These are phyloP conservation scores for Tokudaia tokunoshimensis DNA, from an alignment of 2,797 vertebrate species.

Conservation along the genomic window DNA sequence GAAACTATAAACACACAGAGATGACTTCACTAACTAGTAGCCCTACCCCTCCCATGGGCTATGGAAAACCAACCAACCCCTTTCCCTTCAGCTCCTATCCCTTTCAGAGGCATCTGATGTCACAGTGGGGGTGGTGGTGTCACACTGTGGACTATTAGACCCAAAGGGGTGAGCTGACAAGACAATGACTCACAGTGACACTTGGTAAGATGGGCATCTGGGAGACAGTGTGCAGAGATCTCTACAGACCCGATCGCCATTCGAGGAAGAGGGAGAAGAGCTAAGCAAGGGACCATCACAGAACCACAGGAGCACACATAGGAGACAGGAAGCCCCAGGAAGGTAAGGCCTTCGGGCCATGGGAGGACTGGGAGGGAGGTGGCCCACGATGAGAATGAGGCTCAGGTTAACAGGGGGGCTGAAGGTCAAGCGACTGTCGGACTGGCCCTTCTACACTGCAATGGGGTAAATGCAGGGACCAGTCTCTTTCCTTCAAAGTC, in stretches of 20 bases:
- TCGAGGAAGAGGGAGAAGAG: slow-evolving; percentile 63
- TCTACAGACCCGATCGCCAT: neutral
- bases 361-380: neutral
- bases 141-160: slow-evolving; percentile 9
- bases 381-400: neutral
- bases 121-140: slow-evolving; percentile 27
- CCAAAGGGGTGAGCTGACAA: slow-evolving; percentile 57
- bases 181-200: slow-evolving; percentile 71
- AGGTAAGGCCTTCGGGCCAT: neutral
- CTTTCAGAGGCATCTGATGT: neutral
- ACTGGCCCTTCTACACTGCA: too few relatives aligned
- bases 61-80: slow-evolving; percentile 30
- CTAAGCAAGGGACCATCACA: slow-evolving; percentile 90
- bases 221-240: slow-evolving; percentile 50
- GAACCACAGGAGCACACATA: slow-evolving; percentile 87
- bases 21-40: neutral
- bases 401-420: neutral
- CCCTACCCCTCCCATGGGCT: neutral
- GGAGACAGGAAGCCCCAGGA: slow-evolving; percentile 77
- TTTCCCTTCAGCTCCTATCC: neutral
- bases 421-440: too few relatives aligned
- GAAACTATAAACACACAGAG: too few relatives aligned
- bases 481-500: neutral
- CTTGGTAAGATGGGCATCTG: neutral
- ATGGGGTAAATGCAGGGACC: neutral